Evolutionary conservation across 1,140 invertebrate species (phyloP).

Genomic region (Sarcophaga peregrina): DNA sequence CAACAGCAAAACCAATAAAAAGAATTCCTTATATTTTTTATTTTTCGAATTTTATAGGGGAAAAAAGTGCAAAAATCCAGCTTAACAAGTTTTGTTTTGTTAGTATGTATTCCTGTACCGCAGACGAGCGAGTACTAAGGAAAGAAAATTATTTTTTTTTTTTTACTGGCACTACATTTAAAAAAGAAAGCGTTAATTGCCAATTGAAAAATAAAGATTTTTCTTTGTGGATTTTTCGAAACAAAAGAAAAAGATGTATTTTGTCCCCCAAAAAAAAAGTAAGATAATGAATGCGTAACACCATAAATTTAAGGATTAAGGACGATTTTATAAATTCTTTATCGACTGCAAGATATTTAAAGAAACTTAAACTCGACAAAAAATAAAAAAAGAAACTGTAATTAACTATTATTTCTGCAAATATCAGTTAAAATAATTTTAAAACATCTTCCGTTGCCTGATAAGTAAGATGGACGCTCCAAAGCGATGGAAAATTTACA

Average conservation of each 20-base stretch:
- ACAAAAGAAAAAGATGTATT: background rate
- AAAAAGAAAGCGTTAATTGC: conserved; percentile 27
- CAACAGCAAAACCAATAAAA: background rate
- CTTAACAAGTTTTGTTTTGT: background rate
- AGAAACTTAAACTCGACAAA: background rate
- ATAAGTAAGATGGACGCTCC: too few relatives aligned
- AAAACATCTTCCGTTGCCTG: too few relatives aligned
- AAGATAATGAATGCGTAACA: conserved; percentile 44
- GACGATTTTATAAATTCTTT: conserved; percentile 39
- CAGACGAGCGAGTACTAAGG: background rate
- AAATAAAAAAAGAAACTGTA: too few relatives aligned
- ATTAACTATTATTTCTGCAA: too few relatives aligned
- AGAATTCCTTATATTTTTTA: too few relatives aligned
- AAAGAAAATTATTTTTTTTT: background rate
- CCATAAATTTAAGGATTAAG: conserved; percentile 42
- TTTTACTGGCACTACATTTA: background rate
- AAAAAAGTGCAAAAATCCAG: conserved; percentile 12
- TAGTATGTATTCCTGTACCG: background rate
- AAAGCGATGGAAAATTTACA: too few relatives aligned
- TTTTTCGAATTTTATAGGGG: background rate
- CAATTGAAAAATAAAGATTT: conserved; percentile 22
- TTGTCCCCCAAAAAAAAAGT: background rate
- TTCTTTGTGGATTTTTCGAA: background rate
- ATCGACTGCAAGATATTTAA: background rate
- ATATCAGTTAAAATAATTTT: too few relatives aligned